Conservation (phyloP, 2,113 vertebrate genomes). For the Silurus glanis region DNA sequence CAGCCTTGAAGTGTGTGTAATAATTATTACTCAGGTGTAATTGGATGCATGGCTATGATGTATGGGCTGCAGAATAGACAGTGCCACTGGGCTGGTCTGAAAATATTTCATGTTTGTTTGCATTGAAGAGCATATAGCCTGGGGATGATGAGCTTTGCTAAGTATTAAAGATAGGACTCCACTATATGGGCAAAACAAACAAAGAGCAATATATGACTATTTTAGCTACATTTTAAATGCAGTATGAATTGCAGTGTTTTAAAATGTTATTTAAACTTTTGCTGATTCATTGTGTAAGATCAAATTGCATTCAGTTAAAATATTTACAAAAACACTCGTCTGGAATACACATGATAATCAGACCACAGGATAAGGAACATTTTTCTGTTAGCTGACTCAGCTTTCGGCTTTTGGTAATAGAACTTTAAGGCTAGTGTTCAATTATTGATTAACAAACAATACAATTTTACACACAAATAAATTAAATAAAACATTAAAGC, state of each 20-base stretch:
- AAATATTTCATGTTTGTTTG: constrained; percentile 38
- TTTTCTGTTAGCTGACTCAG: background rate
- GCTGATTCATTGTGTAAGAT: background rate
- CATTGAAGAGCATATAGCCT: constrained; percentile 12
- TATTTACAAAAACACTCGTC: background rate
- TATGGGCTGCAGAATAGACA: constrained; percentile 13
- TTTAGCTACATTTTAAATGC: background rate
- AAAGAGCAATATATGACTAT: background rate
- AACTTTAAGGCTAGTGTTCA: background rate
- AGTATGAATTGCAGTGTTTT: background rate
- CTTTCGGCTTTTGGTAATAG: background rate
- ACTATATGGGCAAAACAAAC: background rate
- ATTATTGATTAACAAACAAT: constrained; percentile 18
- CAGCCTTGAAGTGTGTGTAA: background rate
- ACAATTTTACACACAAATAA: background rate
- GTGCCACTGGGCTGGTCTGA: constrained; percentile 11
- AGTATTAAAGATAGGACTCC: background rate
- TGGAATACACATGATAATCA: background rate
- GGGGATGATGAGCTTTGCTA: background rate
- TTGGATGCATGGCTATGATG: background rate
- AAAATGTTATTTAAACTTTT: background rate
- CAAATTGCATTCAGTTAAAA: background rate
- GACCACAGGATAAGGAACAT: background rate
- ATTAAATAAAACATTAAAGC: background rate
- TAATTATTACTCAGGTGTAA: constrained; percentile 26